Conservation (phyloP, 2,113 vertebrate genomes). For the Bubo bubo region DNA sequence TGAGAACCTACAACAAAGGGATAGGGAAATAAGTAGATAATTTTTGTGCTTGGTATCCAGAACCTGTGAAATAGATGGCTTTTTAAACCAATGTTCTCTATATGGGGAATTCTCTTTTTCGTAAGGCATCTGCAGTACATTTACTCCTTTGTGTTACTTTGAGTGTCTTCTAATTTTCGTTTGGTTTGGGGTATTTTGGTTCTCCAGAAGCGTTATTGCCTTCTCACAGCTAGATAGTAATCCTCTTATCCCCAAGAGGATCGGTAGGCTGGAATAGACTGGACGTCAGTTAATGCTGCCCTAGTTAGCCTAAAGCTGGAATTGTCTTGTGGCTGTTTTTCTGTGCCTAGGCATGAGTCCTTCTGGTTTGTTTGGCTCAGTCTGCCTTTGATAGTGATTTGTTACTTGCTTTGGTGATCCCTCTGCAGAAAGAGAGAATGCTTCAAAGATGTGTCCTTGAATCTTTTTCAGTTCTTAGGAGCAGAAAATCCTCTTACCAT, state of each 20-base stretch:
- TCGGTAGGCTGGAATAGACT: not conserved
- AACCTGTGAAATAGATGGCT: not conserved
- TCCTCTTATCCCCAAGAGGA: not conserved
- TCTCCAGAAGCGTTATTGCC: not conserved
- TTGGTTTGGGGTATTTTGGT: not conserved
- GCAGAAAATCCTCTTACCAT: not conserved
- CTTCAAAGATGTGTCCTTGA: not conserved
- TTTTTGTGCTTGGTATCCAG: not conserved
- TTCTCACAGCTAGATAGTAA: not conserved
- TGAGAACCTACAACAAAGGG: not conserved
- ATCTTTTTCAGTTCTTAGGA: not conserved
- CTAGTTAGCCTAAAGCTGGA: constrained; percentile 3
- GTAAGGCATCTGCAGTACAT: rapidly evolving
- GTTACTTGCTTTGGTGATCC: not conserved
- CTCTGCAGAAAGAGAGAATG: not conserved
- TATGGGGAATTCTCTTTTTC: not conserved
- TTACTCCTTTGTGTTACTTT: not conserved
- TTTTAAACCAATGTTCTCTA: not conserved
- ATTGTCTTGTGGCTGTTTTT: constrained; percentile 3
- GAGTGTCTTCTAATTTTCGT: not conserved
- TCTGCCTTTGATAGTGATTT: not conserved
- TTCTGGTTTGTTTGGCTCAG: not conserved
- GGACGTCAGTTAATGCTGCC: not conserved
- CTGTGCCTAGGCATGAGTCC: not conserved
- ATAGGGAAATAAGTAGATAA: not conserved